Base-by-base conservation (phyloP, 1,140 invertebrate species). In the Drosophila auraria region DNA sequence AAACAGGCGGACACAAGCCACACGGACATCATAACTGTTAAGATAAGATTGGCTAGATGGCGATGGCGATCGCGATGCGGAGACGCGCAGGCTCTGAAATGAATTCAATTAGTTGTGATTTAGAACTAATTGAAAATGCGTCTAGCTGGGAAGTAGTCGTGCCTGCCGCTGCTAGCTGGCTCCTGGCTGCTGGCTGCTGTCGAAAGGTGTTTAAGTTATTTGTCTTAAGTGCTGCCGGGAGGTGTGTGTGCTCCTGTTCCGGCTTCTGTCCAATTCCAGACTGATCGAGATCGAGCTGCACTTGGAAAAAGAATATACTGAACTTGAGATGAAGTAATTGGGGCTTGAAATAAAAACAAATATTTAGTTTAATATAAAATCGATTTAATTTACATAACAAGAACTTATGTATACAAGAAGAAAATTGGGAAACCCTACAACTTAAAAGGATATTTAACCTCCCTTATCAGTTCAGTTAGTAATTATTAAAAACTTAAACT, bases 91-190 rank as follows among this genome's bases (percentile, higher is more conserved):
- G 56, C 61, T 59, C 42, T 27, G 42, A 81, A 76, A 84, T 84
- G 84, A 81, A 87, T 87, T 89, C 84, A 87, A 90, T 87, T 89
- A 87, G 84, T 84, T 89, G 78, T 87, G 84, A 87, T 89, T 89
- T 84, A 87, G 81, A 84, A 89, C 84, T 90, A 87, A 87, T 87
- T 87, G 84, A 90, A 87, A 84, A 87, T 87, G 84, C 84, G 81
- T 89, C 78, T 62, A 54, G 62, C 54, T 68, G 59, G 57, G 73
- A 53, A 65, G 66, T 53, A 62, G 63, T 30, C 72, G 33, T 45
- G 56, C 17, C 50, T 45, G 38, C 49, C 56, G 47, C 64, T 36
- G 27, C 47, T 53, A 20, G 20, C 20, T 20, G 1, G 38, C 27
- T 6, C 0, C 80, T 78, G 73, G 44, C 49, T 64, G 54, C 64